Evolutionary conservation across 1,140 invertebrate species (phyloP).

Genomic region (Nautilus pompilius): DNA sequence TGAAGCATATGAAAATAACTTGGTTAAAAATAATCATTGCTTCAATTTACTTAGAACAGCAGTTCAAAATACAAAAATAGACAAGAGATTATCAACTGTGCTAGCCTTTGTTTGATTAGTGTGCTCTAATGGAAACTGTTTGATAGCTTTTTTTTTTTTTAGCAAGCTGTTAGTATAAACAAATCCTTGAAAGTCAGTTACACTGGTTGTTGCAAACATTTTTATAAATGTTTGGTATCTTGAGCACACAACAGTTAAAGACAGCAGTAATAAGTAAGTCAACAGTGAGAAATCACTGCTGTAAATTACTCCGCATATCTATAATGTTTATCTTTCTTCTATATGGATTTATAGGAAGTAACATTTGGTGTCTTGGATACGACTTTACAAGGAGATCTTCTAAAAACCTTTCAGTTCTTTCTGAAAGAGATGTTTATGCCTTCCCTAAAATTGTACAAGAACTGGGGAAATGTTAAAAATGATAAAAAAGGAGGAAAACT

Average conservation of each 20-base stretch:
- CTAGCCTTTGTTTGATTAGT: too few species aligned
- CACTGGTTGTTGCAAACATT: neutral
- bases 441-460: constrained; percentile 16
- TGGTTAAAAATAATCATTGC: neutral
- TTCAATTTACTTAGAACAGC: neutral
- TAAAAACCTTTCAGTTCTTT: constrained; percentile 26
- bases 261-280: neutral
- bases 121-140: too few species aligned
- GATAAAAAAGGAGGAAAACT: constrained; percentile 25
- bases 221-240: neutral
- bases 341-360: constrained; percentile 21
- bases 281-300: neutral
- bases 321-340: neutral
- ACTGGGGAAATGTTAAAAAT: constrained; percentile 24
- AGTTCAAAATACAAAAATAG: neutral
- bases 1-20: neutral
- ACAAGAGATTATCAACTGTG: neutral
- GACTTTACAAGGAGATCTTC: constrained; percentile 18
- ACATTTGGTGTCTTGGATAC: constrained; percentile 28
- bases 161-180: neutral
- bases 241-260: neutral
- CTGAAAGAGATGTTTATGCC: constrained; percentile 27
- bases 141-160: too few species aligned
- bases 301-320: neutral
- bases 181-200: neutral